A percentile compares a stretch with the other conserved stretches of the same genome.
Conservation (phyloP, 2,113 vertebrate species). For the Ceratotherium simum region DNA sequence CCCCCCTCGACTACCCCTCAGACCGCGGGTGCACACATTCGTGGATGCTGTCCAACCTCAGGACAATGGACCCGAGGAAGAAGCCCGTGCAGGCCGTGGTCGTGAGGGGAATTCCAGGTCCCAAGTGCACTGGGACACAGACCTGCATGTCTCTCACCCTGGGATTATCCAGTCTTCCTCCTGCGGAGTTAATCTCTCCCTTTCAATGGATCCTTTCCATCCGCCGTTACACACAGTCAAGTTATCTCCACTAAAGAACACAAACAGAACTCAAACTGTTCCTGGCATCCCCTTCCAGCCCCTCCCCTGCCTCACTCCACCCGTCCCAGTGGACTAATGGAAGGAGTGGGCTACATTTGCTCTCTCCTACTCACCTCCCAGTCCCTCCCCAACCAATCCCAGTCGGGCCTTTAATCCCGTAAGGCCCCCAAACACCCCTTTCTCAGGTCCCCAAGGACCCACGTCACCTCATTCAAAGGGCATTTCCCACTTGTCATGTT, state of each 20-base stretch:
- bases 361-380: not conserved
- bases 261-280: not conserved
- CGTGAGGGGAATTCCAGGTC: not conserved
- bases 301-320: not conserved
- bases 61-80: not conserved
- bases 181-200: not conserved
- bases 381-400: not conserved
- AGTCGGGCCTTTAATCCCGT: not conserved
- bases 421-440: not conserved
- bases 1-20: no score
- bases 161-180: not conserved
- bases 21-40: not conserved
- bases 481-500: not conserved
- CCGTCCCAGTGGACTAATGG: not conserved
- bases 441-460: not conserved
- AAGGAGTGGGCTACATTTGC: not conserved
- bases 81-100: not conserved
- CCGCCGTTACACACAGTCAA: not conserved
- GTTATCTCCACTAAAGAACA: not conserved
- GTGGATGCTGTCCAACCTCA: not conserved
- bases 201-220: not conserved
- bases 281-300: fast-evolving
- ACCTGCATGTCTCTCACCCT: not conserved
- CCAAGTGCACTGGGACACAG: not conserved
- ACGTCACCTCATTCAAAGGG: not conserved